Conservation (phyloP, 2,888 invertebrate species). For the Rhagonycha fulva region DNA sequence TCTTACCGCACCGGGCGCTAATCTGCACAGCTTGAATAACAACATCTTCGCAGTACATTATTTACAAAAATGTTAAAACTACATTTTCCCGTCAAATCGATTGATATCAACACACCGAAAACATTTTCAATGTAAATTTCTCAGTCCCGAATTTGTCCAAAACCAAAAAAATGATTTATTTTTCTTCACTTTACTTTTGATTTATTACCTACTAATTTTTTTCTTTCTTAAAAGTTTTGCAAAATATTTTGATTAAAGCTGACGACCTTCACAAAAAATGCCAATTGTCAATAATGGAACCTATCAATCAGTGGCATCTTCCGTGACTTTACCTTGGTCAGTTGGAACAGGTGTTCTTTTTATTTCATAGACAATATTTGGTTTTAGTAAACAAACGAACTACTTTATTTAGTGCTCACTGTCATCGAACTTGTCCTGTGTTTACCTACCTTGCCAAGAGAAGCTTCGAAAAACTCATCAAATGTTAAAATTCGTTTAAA, state of each 20-base stretch:
- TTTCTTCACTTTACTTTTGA: background rate
- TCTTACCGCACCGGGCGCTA: slow-evolving; percentile 46
- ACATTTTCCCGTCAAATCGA: background rate
- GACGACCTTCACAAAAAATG: background rate
- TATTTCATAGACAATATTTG: slow-evolving; percentile 28
- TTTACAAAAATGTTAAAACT: slow-evolving; percentile 34
- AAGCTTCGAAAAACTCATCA: background rate
- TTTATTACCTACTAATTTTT: background rate
- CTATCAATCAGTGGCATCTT: slow-evolving; percentile 28
- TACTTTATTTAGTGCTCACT: slow-evolving; percentile 20
- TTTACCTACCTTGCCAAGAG: background rate
- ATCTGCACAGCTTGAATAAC: slow-evolving; percentile 46
- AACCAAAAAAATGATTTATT: background rate
- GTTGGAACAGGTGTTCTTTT: slow-evolving; percentile 35
- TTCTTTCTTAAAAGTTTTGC: background rate
- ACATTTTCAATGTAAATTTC: background rate
- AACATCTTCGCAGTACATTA: slow-evolving; percentile 47
- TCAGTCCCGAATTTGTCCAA: background rate
- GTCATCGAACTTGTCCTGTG: background rate
- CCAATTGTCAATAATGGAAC: slow-evolving; percentile 17
- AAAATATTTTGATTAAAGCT: background rate
- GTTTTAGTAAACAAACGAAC: slow-evolving; percentile 19
- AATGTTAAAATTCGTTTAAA: background rate
- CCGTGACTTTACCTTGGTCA: slow-evolving; percentile 28
- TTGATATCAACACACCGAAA: background rate